Evolutionary conservation across 92 coral and sea anemone species (phyloP).

Genomic region (Blastomussa wellsi): DNA sequence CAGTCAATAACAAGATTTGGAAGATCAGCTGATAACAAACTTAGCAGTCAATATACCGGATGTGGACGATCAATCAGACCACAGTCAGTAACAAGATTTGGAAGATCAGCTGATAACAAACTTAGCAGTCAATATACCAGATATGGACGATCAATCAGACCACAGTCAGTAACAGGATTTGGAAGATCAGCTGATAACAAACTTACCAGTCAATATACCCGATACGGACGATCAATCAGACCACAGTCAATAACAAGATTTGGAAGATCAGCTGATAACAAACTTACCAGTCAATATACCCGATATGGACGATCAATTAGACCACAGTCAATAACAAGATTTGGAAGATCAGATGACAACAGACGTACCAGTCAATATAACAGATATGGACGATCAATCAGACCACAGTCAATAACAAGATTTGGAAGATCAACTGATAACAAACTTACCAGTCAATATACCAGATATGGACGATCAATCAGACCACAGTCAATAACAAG

Average conservation of each 20-base stretch:
- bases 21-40: not conserved
- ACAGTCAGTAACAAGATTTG: not conserved
- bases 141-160: not conserved
- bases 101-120: not conserved
- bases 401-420: not conserved
- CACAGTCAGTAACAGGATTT: not conserved
- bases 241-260: not conserved
- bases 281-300: not conserved
- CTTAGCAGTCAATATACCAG: not conserved
- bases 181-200: not conserved
- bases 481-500: not conserved
- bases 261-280: not conserved
- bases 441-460: not conserved
- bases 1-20: constrained; percentile 2
- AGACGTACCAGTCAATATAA: not conserved
- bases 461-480: constrained; percentile 7
- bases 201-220: not conserved
- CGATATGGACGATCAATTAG: not conserved
- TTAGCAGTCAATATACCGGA: not conserved
- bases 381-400: constrained; percentile 1
- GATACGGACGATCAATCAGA: not conserved
- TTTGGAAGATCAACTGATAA: not conserved
- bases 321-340: constrained; percentile 2
- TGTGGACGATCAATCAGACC: not conserved
- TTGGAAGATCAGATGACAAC: not conserved